A percentile compares a stretch with the other conserved stretches of the same genome.
These are phyloP conservation scores for Virgularia gustaviana DNA, from an alignment of 92 coral and sea anemone genomes.

Conservation along the genomic window DNA sequence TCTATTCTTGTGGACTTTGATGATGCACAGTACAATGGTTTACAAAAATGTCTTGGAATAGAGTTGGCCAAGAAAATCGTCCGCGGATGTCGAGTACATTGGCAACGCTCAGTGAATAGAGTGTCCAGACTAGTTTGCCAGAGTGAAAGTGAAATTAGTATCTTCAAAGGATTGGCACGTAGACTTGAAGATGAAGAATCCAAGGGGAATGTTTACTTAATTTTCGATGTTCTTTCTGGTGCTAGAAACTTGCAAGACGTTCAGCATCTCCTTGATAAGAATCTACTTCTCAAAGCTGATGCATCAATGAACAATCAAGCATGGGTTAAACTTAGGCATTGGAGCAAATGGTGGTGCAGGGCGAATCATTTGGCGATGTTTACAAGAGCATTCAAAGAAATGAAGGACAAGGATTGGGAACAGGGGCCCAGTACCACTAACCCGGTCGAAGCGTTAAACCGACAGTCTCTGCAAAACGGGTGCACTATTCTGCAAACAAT, in stretches of 20 bases:
- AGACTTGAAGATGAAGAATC: slow-evolving; percentile 32
- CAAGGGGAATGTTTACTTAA: slow-evolving; percentile 32
- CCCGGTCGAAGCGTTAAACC: slow-evolving; percentile 50
- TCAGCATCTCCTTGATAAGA: slow-evolving; percentile 15
- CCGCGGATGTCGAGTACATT: slow-evolving; percentile 56
- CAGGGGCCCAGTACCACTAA: slow-evolving; percentile 48
- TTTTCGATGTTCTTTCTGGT: slow-evolving; percentile 44
- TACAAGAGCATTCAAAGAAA: slow-evolving; percentile 47
- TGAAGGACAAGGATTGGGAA: slow-evolving; percentile 52
- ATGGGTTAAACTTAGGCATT: slow-evolving; percentile 46
- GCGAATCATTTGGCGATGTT: slow-evolving; percentile 46
- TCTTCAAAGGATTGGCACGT: slow-evolving; percentile 41
- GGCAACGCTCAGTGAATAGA: slow-evolving; percentile 56
- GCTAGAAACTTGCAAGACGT: slow-evolving; percentile 30
- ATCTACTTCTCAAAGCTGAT: slow-evolving; percentile 18
- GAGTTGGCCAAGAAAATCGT: slow-evolving; percentile 48
- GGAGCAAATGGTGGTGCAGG: slow-evolving; percentile 53
- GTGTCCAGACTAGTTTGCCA: slow-evolving; percentile 52
- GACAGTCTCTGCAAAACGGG: no score
- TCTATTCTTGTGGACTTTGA: slow-evolving; percentile 55
- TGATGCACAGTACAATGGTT: slow-evolving; percentile 56
- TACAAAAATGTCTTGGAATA: slow-evolving; percentile 32
- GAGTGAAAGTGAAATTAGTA: slow-evolving; percentile 19
- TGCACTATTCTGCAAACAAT: no score
- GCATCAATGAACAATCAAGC: not conserved